These are phyloP conservation scores for Turnix velox DNA, from an alignment of 2,113 vertebrate species.

Conservation along the genomic window DNA sequence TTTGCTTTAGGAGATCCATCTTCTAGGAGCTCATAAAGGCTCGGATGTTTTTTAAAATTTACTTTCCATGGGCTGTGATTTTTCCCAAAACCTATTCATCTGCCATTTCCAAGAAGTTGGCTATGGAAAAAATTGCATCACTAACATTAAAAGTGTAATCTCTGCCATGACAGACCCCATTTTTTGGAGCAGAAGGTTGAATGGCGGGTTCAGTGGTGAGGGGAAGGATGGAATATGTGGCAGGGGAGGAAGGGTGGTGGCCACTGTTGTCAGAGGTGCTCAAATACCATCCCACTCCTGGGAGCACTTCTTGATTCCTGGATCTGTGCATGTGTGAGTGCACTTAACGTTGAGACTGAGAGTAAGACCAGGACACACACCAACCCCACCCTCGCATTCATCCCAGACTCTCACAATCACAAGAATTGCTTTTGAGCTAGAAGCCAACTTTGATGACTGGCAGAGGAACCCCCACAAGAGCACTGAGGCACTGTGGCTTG, in stretches of 20 bases:
- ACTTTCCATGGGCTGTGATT: neutral
- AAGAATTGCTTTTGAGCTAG: neutral
- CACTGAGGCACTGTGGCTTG: rapidly evolving
- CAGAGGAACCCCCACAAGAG: neutral
- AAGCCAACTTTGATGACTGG: neutral
- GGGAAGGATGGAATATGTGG: rapidly evolving
- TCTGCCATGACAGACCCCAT: neutral
- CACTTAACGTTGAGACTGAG: neutral
- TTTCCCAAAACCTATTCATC: neutral
- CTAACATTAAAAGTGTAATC: neutral
- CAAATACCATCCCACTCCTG: neutral
- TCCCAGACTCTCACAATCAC: neutral
- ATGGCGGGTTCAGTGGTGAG: neutral
- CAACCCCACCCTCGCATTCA: neutral
- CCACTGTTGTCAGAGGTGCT: neutral
- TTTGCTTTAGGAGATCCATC: neutral
- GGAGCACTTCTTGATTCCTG: neutral
- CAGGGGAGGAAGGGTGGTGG: neutral
- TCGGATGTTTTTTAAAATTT: neutral
- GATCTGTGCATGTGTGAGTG: neutral
- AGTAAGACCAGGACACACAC: neutral
- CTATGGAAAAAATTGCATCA: neutral
- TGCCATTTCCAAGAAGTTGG: neutral
- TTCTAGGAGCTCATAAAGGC: neutral
- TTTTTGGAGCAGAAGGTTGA: neutral